Conservation (phyloP, 2,113 vertebrate genomes). For the Alethe castanea region DNA sequence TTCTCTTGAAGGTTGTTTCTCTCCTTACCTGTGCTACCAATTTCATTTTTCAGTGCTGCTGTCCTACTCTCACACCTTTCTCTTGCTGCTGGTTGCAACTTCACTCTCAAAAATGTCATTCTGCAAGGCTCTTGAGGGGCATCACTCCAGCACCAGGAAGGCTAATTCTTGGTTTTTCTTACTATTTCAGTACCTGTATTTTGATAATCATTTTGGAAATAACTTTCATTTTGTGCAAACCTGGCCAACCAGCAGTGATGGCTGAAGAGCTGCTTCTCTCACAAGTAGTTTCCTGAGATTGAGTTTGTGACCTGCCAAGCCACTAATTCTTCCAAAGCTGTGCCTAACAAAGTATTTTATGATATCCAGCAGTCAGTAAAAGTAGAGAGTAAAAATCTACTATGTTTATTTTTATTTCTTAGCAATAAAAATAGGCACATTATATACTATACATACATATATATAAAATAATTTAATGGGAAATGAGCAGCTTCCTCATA, state of each 20-base stretch:
- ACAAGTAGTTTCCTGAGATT: background rate
- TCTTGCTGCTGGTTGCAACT: background rate
- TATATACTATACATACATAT: background rate
- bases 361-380: background rate
- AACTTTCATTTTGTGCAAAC: background rate
- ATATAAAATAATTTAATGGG: background rate
- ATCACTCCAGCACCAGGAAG: background rate
- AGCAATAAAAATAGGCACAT: background rate
- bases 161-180: background rate
- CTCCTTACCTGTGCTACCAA: fast-evolving
- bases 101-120: background rate
- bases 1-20: background rate
- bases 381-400: background rate
- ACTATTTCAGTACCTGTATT: background rate
- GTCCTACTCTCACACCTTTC: background rate
- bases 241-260: background rate
- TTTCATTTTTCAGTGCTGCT: background rate
- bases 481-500: background rate
- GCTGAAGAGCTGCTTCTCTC: background rate
- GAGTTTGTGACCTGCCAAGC: background rate
- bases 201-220: background rate
- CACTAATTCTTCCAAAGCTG: background rate
- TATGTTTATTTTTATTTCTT: slow-evolving; percentile 9
- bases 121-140: no score
- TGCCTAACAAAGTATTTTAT: background rate